Conservation (phyloP, 2,888 invertebrate species). For the Tortrix viridana region DNA sequence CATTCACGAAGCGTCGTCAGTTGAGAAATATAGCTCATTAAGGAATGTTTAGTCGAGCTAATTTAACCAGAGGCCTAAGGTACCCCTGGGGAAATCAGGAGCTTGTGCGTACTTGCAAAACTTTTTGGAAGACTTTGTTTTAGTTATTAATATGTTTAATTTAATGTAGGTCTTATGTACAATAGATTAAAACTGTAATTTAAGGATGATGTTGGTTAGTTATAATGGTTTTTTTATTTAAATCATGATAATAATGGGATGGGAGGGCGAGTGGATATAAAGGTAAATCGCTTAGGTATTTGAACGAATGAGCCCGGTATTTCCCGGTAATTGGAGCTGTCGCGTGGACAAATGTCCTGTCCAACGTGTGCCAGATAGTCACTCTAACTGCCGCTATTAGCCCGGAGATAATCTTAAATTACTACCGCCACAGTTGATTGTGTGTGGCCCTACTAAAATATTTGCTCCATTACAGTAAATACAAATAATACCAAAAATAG, state of each 20-base stretch:
- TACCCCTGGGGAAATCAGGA: slow-evolving; percentile 74
- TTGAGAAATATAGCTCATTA: slow-evolving; percentile 75
- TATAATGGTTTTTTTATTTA: slow-evolving; percentile 25
- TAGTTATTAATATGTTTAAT: slow-evolving; percentile 49
- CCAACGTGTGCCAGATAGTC: slow-evolving; percentile 71
- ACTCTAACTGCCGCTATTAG: slow-evolving; percentile 72
- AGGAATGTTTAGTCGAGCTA: slow-evolving; percentile 75
- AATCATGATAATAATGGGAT: slow-evolving; percentile 19
- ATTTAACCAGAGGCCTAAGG: slow-evolving; percentile 71
- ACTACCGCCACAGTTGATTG: slow-evolving; percentile 56
- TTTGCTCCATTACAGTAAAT: background rate
- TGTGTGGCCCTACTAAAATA: slow-evolving; percentile 46
- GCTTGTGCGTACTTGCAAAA: slow-evolving; percentile 64
- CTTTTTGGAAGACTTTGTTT: slow-evolving; percentile 60
- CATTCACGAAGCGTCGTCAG: slow-evolving; percentile 60
- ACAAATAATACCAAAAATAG: background rate
- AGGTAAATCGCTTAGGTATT: slow-evolving; percentile 66
- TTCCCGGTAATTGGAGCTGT: slow-evolving; percentile 78
- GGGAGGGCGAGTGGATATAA: slow-evolving; percentile 41
- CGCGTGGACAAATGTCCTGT: slow-evolving; percentile 74
- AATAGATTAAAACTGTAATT: too few relatives aligned
- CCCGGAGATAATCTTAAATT: slow-evolving; percentile 69
- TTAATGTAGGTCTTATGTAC: slow-evolving; percentile 40
- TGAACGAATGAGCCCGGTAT: slow-evolving; percentile 67
- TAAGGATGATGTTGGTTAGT: background rate